A percentile compares a stretch with the other conserved stretches of the same genome.
phyloP scores from a whole-genome alignment of 2,888 invertebrate genomes.

The Drosophila phalerata region DNA sequence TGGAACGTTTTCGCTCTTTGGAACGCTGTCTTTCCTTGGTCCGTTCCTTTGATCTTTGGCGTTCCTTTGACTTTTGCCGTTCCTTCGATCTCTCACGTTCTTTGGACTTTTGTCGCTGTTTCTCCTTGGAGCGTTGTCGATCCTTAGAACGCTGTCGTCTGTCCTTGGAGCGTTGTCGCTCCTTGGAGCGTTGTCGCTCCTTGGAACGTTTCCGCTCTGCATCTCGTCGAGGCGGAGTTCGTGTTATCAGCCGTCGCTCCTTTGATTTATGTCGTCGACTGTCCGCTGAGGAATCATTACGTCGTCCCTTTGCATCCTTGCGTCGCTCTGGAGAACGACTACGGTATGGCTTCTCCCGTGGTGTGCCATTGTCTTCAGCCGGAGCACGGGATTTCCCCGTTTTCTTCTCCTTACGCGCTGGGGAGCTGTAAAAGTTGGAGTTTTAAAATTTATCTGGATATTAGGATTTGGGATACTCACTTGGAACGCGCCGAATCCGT shows the following conservation, averaged over 20 bases:
- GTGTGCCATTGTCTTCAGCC: slow-evolving; percentile 36
- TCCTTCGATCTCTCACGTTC: slow-evolving; percentile 46
- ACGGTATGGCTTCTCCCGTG: slow-evolving; percentile 72
- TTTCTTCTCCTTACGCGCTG: slow-evolving; percentile 49
- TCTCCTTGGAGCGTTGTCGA: slow-evolving; percentile 25
- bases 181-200: slow-evolving; percentile 27
- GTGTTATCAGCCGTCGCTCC: slow-evolving; percentile 12
- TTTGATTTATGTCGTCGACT: slow-evolving; percentile 43
- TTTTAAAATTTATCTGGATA: neutral
- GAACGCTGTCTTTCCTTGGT: slow-evolving; percentile 18
- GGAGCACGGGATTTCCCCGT: slow-evolving; percentile 39
- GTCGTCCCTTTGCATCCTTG: slow-evolving; percentile 53
- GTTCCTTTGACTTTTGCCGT: slow-evolving; percentile 50
- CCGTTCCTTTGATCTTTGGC: slow-evolving; percentile 52
- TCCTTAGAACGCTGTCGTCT: slow-evolving; percentile 36
- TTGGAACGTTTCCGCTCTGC: slow-evolving; percentile 31
- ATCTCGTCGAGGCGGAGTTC: slow-evolving; percentile 20
- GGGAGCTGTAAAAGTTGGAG: slow-evolving; percentile 62
- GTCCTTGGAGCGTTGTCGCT: slow-evolving; percentile 18
- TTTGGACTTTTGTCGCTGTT: slow-evolving; percentile 24
- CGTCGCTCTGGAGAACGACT: slow-evolving; percentile 80
- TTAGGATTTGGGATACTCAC: slow-evolving; percentile 82
- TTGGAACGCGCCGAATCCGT: slow-evolving; percentile 87
- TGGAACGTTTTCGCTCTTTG: slow-evolving; percentile 36
- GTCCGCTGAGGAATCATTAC: slow-evolving; percentile 63